Conservation (phyloP, 2,888 invertebrate species). For the Eupithecia dodoneata region DNA sequence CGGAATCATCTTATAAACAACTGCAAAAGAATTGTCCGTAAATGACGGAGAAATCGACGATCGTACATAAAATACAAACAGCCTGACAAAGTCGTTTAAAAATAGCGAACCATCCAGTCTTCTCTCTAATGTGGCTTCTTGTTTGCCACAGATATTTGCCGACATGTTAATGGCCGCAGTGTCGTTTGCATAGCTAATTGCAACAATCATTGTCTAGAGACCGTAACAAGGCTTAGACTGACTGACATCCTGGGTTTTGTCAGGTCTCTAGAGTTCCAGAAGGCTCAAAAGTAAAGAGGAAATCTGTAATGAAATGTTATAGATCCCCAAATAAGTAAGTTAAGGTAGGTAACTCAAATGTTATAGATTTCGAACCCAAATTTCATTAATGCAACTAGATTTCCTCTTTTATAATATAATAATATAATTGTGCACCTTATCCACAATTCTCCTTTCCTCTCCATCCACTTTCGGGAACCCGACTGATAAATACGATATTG, state of each 20-base stretch:
- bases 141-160: conserved; percentile 39
- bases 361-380: no score
- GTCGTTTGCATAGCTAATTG: conserved; percentile 41
- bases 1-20: no score
- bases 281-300: background rate
- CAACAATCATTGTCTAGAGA: conserved; percentile 40
- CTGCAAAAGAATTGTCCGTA: no score
- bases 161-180: conserved; percentile 44
- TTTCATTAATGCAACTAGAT: no score
- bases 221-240: background rate
- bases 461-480: background rate
- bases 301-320: background rate
- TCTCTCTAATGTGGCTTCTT: conserved; percentile 16
- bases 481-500: background rate
- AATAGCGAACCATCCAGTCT: background rate
- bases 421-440: background rate
- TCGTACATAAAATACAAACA: no score
- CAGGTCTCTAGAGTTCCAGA: background rate
- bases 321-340: no score
- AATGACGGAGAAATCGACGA: no score
- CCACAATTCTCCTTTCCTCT: background rate
- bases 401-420: no score
- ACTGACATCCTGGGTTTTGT: background rate
- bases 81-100: no score
- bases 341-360: no score